Conservation (phyloP, 2,113 vertebrate genomes). For the Origma solitaria region DNA sequence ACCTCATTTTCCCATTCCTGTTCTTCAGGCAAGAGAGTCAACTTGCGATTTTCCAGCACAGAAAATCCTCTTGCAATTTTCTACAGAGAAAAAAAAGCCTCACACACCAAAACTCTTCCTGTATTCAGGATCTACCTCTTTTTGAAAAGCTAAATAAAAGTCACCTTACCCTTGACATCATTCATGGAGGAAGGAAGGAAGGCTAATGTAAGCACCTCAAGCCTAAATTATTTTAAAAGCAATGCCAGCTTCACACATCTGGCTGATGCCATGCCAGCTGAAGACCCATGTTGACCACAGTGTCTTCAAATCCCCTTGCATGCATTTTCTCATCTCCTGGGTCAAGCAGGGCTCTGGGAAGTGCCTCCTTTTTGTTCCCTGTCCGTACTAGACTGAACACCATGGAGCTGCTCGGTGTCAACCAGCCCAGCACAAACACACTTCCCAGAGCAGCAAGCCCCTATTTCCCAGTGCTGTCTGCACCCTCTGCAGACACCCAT, state of each 20-base stretch:
- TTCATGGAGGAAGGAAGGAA: neutral
- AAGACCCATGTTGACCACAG: neutral
- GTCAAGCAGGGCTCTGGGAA: neutral
- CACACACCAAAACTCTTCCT: neutral
- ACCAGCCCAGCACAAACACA: neutral
- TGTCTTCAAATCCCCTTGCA: neutral
- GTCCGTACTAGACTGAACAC: neutral
- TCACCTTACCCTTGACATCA: neutral
- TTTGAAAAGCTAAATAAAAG: neutral
- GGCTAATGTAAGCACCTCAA: neutral
- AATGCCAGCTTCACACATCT: neutral
- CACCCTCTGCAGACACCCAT: rapidly evolving
- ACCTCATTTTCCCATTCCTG: neutral
- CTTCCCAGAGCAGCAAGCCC: neutral
- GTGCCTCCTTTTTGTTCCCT: neutral
- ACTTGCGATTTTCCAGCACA: neutral
- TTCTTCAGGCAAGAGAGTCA: neutral
- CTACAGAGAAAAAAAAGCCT: rapidly evolving
- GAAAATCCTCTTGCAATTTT: neutral
- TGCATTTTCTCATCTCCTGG: neutral
- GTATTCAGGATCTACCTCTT: neutral
- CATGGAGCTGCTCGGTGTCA: neutral
- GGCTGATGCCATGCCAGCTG: neutral
- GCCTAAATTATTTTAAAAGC: neutral
- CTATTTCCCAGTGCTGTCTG: too few relatives aligned